phyloP scores from a whole-genome alignment of 2,797 vertebrate species.

The Spinibarbus caldwelli region DNA sequence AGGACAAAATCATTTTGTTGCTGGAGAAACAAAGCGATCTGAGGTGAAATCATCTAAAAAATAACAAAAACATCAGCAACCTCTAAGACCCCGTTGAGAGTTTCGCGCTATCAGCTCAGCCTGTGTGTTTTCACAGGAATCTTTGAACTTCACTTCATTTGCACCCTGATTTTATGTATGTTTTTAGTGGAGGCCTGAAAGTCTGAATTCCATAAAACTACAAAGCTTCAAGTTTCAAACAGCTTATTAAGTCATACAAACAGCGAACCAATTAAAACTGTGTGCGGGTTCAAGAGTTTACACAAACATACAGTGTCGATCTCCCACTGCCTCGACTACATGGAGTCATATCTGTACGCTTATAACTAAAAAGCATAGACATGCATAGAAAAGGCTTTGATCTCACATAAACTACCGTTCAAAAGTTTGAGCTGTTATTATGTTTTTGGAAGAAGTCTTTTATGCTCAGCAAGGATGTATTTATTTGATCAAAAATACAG shows the following conservation, averaged over 20 bases:
- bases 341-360: background rate
- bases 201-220: slow-evolving; percentile 42
- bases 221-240: slow-evolving; percentile 41
- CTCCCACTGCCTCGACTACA: slow-evolving; percentile 29
- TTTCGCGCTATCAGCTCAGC: slow-evolving; percentile 22
- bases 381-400: background rate
- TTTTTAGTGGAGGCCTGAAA: slow-evolving; percentile 40
- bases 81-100: slow-evolving; percentile 36
- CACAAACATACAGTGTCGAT: slow-evolving; percentile 44
- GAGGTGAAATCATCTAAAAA: slow-evolving; percentile 46
- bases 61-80: slow-evolving; percentile 46
- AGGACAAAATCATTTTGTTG: slow-evolving; percentile 45
- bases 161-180: slow-evolving; percentile 25
- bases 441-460: background rate
- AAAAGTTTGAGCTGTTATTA: slow-evolving; percentile 13
- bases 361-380: background rate
- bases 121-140: slow-evolving; percentile 44
- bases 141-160: slow-evolving; percentile 44
- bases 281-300: slow-evolving; percentile 50
- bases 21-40: slow-evolving; percentile 39
- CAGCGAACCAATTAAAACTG: slow-evolving; percentile 46
- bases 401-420: background rate
- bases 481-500: background rate
- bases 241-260: slow-evolving; percentile 54
- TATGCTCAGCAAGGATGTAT: background rate